These are phyloP conservation scores for Myiozetetes cayanensis DNA, from an alignment of 2,113 vertebrate species.

Conservation along the genomic window DNA sequence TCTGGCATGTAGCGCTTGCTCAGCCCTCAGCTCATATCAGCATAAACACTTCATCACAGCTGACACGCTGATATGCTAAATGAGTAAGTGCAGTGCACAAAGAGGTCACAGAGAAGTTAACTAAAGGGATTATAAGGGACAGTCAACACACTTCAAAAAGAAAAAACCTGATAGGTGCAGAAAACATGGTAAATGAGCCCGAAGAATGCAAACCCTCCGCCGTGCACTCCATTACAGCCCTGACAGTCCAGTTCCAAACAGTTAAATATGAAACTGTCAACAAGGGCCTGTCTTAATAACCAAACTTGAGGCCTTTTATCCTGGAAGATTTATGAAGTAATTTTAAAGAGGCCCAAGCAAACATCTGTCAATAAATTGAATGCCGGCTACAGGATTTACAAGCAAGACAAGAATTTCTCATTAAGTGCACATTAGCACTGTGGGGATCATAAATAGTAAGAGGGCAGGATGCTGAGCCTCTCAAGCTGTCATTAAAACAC, in stretches of 20 bases:
- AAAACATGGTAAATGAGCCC: slow-evolving; percentile 9
- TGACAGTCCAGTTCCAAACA: slow-evolving; percentile 72
- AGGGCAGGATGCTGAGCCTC: slow-evolving; percentile 76
- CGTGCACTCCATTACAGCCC: slow-evolving; percentile 20
- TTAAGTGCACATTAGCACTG: slow-evolving; percentile 88
- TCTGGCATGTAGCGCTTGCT: slow-evolving; percentile 49
- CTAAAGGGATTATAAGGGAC: slow-evolving; percentile 64
- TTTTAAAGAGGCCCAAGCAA: slow-evolving; percentile 89
- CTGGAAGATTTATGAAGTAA: slow-evolving; percentile 89
- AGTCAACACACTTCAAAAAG: slow-evolving; percentile 52
- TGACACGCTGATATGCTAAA: slow-evolving; percentile 64
- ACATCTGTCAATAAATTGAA: slow-evolving; percentile 92
- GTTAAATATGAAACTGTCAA: slow-evolving; percentile 86
- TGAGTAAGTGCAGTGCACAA: slow-evolving; percentile 45
- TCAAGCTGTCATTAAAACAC: slow-evolving; percentile 82
- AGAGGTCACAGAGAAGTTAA: slow-evolving; percentile 68
- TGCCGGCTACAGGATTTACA: slow-evolving; percentile 86
- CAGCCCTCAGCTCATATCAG: slow-evolving; percentile 67
- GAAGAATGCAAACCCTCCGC: slow-evolving; percentile 16
- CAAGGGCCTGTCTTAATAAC: slow-evolving; percentile 84
- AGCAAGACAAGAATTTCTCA: slow-evolving; percentile 88
- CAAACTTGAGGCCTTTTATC: slow-evolving; percentile 87
- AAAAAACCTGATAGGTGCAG: slow-evolving; percentile 37
- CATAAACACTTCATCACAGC: slow-evolving; percentile 69
- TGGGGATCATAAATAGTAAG: slow-evolving; percentile 83